A percentile compares a stretch with the other conserved stretches of the same genome.
Conservation (phyloP, 2,113 vertebrate species). For the Bostrychus sinensis region DNA sequence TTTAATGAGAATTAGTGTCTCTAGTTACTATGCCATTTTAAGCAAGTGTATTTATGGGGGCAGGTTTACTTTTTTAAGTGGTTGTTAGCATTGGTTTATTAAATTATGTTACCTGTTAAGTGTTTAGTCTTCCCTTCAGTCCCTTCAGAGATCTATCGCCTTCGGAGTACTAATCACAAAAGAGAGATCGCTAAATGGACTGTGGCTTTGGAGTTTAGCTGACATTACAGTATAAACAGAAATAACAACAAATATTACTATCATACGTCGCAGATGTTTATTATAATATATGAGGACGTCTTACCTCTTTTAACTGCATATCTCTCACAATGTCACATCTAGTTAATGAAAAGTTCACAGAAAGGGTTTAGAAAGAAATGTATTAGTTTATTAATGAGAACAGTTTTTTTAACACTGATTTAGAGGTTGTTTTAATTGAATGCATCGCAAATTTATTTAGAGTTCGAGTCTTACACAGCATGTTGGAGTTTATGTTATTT, state of each 20-base stretch:
- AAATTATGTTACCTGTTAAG: conserved; percentile 99
- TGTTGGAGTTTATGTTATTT: conserved; percentile 93
- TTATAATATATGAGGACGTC: conserved; percentile 86
- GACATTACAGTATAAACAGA: conserved; percentile 88
- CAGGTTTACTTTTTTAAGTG: conserved; percentile 99
- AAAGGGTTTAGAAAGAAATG: conserved; percentile 93
- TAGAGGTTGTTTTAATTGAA: not conserved
- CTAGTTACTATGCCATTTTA: conserved; percentile 94
- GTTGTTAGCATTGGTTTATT: conserved; percentile 94
- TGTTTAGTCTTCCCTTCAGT: conserved; percentile 99
- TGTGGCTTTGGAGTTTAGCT: conserved; percentile 90
- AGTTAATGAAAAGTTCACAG: conserved; percentile 96
- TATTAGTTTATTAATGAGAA: conserved; percentile 92
- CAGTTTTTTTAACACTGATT: conserved; percentile 52
- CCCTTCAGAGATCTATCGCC: conserved; percentile 93
- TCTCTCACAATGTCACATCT: conserved; percentile 95
- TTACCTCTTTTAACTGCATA: conserved; percentile 99
- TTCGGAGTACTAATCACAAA: conserved; percentile 98
- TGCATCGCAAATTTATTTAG: conserved; percentile 90
- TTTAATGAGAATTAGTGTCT: conserved; percentile 70
- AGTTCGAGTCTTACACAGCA: conserved; percentile 91
- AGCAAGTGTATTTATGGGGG: conserved; percentile 89
- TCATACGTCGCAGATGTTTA: conserved; percentile 85
- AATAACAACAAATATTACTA: conserved; percentile 78
- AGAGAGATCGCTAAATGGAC: conserved; percentile 92